Base-by-base conservation (phyloP, 2,113 vertebrate species). In the Cyanocitta stelleri region DNA sequence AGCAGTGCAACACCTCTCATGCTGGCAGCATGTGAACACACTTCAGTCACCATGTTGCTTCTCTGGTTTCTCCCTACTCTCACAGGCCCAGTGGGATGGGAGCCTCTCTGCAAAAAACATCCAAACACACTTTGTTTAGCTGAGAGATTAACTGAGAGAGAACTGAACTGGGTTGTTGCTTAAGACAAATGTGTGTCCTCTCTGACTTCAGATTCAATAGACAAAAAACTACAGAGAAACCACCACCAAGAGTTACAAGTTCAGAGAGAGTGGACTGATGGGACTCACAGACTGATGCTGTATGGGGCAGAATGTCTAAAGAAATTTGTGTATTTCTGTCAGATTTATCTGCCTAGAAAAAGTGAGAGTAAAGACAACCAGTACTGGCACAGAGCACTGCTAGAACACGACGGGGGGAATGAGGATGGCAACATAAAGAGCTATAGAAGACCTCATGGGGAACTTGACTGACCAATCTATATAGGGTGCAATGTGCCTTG, bases 31-130 rank as follows among this genome's bases (percentile, higher is more conserved):
- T 0, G 9, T 44, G 44, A 93, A 54, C 37, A 33, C 37, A 4
- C 0, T 52, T 27, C 30, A 41, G 51, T 24, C 14, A 74, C 15
- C 0, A 1, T 23, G 66, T 27, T 7, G 32, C 54, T 79, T 6
- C 68, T 66, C 19, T 49, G 11, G 13, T 49, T 87, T 73, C 71
- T 85, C 39, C 48, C 71, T 26, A 41, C 5, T 13, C 61, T 51
- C 48, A 35, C 0, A 26, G 4, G 11, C 22, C 8, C 59, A 21
- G 5, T 14, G 16, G 37, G 6, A 61, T 1, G 2, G 63, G 4
- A 84, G 10, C 9, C 41, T 39, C 75, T 32, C 77, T 63, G 33
- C 33, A 59, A 54, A 77, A 80, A 62, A 16, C 44, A 30, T 37
- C 66, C 27, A 63, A 59, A 73, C 27, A 56, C 20, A n/a, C 56